Evolutionary conservation across 2,888 invertebrate species (phyloP).

Genomic region (Xestoiulus laeticollis): DNA sequence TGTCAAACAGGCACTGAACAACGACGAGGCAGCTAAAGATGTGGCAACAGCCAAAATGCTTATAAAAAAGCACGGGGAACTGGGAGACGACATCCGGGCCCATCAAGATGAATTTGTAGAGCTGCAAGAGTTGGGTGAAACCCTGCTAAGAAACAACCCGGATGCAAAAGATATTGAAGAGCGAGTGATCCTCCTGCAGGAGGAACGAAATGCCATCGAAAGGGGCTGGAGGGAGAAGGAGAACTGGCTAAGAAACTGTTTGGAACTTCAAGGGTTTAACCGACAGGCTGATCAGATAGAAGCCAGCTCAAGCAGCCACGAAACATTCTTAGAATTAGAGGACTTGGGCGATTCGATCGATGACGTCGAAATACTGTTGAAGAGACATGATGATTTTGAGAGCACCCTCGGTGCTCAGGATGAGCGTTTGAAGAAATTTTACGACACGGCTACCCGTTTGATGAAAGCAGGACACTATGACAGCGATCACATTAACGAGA

Average conservation of each 20-base stretch:
- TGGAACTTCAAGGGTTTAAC: constrained; percentile 90
- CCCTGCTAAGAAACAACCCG: constrained; percentile 71
- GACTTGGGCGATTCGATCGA: constrained; percentile 88
- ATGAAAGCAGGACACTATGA: constrained; percentile 83
- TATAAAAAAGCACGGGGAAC: constrained; percentile 88
- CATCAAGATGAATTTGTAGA: constrained; percentile 78
- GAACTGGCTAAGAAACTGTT: constrained; percentile 83
- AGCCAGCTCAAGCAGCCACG: constrained; percentile 91
- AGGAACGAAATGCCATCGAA: constrained; percentile 79
- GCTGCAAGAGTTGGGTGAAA: constrained; percentile 62
- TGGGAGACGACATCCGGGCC: constrained; percentile 88
- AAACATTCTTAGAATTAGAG: constrained; percentile 88
- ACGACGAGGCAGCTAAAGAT: constrained; percentile 82
- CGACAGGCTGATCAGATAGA: constrained; percentile 97
- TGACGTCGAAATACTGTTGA: constrained; percentile 89
- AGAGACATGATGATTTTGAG: constrained; percentile 92
- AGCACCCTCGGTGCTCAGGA: constrained; percentile 93
- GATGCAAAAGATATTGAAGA: constrained; percentile 79
- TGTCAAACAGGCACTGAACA: constrained; percentile 80
- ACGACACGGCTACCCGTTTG: constrained; percentile 82
- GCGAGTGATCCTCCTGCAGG: constrained; percentile 75
- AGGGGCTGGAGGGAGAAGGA: constrained; percentile 87
- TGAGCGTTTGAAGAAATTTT: constrained; percentile 84
- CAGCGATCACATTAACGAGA: constrained; percentile 61
- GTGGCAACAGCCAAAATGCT: constrained; percentile 92